A percentile compares a stretch with the other conserved stretches of the same genome.
phyloP scores from a whole-genome alignment of 2,888 invertebrate species.

The Drosophila neonasuta region DNA sequence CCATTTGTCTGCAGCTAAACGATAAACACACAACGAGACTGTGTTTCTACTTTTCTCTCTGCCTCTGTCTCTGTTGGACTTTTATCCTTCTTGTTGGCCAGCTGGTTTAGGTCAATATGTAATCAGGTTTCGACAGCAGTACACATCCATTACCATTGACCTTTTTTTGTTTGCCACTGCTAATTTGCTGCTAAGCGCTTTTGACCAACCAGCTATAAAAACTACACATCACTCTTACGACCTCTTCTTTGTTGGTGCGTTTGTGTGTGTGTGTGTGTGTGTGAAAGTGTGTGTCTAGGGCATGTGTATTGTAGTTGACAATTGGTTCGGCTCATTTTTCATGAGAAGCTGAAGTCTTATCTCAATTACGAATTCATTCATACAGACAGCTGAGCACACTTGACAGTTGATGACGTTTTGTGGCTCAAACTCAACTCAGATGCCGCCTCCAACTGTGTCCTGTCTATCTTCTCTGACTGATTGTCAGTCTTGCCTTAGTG shows the following conservation, averaged over 20 bases:
- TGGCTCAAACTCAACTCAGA: conserved; percentile 11
- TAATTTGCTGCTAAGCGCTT: conserved; percentile 57
- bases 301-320: conserved; percentile 29
- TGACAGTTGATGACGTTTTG: conserved; percentile 54
- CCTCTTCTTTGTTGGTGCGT: neutral
- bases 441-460: conserved; percentile 7
- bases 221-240: conserved; percentile 6
- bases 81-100: conserved; percentile 18
- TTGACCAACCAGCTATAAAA: conserved; percentile 34
- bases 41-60: neutral
- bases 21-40: conserved; percentile 41
- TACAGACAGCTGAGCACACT: conserved; percentile 51
- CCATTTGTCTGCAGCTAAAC: conserved; percentile 70
- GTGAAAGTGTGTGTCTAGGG: neutral
- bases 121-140: conserved; percentile 54
- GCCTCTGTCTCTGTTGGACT: conserved; percentile 36
- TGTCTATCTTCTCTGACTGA: conserved; percentile 15
- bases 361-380: conserved; percentile 73
- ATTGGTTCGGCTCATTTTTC: conserved; percentile 58
- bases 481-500: conserved; percentile 16
- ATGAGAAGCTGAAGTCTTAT: conserved; percentile 58
- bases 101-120: conserved; percentile 48
- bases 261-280: conserved; percentile 1
- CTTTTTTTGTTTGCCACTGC: conserved; percentile 30
- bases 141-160: conserved; percentile 29